Conservation (phyloP, 2,888 invertebrate genomes). For the Diarsia rubi region DNA sequence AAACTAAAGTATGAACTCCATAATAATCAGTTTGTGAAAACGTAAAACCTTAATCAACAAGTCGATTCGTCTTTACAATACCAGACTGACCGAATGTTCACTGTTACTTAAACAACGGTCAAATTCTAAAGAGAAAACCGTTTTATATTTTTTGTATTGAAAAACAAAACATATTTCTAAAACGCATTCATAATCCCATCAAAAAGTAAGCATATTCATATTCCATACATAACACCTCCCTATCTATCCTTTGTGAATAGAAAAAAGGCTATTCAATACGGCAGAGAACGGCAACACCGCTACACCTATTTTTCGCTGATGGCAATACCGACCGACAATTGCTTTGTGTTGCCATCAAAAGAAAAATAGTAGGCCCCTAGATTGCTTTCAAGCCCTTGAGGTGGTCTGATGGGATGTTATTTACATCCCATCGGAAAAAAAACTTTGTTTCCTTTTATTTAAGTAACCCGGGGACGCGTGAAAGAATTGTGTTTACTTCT, state of each 20-base stretch:
- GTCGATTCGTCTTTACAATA: too few species aligned
- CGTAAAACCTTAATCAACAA: too few species aligned
- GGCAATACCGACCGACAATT: conserved; percentile 83
- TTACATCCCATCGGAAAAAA: conserved; percentile 81
- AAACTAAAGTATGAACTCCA: too few species aligned
- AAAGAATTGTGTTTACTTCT: conserved; percentile 71
- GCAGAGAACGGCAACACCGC: conserved; percentile 70
- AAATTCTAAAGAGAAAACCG: background rate
- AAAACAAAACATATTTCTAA: background rate
- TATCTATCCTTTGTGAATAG: conserved; percentile 69
- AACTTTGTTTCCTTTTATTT: conserved; percentile 76
- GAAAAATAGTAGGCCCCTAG: conserved; percentile 81
- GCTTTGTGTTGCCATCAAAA: conserved; percentile 84
- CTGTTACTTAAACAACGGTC: background rate
- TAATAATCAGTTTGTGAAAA: too few species aligned
- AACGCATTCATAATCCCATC: conserved; percentile 22
- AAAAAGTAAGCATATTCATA: conserved; percentile 46
- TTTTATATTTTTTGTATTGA: background rate
- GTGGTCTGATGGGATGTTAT: conserved; percentile 82
- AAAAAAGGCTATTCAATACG: conserved; percentile 73
- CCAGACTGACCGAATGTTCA: background rate
- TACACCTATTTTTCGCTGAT: conserved; percentile 78
- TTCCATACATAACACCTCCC: conserved; percentile 50
- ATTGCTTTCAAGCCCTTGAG: conserved; percentile 86
- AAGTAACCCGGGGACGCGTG: conserved; percentile 68